Evolutionary conservation across 2,888 invertebrate species (phyloP).

Genomic region (Oeneis ivallda): DNA sequence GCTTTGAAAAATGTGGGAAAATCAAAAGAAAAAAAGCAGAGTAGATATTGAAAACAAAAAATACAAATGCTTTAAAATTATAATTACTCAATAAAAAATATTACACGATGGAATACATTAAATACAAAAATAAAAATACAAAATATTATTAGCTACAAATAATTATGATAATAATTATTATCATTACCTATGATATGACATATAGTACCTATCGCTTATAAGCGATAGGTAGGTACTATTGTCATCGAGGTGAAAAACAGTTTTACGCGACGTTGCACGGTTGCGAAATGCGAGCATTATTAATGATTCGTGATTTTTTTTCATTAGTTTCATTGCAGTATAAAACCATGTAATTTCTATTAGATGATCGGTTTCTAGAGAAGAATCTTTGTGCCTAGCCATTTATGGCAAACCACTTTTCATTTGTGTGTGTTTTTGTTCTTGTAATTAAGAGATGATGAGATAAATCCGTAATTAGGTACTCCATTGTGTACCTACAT

Average conservation of each 20-base stretch:
- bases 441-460: not conserved
- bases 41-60: too few species aligned
- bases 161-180: too few species aligned
- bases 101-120: too few species aligned
- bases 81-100: too few species aligned
- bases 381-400: constrained; percentile 13
- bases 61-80: too few species aligned
- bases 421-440: constrained; percentile 1
- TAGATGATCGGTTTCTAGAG: constrained; percentile 13
- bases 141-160: too few species aligned
- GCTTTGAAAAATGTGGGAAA: too few species aligned
- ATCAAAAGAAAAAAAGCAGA: too few species aligned
- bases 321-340: constrained; percentile 1
- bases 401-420: constrained; percentile 13
- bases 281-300: not conserved
- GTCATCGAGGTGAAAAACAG: constrained; percentile 1
- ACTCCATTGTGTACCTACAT: not conserved
- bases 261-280: constrained; percentile 7
- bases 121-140: too few species aligned
- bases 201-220: not conserved
- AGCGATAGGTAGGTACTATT: constrained; percentile 11
- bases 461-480: constrained; percentile 14
- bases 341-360: constrained; percentile 19
- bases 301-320: constrained; percentile 6
- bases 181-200: too few species aligned